Percentiles rank a stretch among this genome's conserved stretches.
phyloP scores from a whole-genome alignment of 2,888 invertebrate species.

The Tetranychus piercei region DNA sequence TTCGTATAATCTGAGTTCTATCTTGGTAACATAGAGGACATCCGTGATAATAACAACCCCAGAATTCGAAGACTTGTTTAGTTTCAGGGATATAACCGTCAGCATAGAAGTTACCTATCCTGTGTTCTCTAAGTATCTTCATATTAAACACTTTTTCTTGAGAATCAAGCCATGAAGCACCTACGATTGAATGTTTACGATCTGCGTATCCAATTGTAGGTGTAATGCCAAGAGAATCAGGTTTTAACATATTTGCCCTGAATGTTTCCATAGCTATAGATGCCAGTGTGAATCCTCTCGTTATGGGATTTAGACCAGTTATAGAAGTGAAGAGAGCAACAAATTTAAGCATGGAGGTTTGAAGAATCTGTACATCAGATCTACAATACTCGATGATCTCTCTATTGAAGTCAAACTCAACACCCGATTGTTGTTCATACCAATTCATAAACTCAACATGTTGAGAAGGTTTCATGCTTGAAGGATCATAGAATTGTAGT shows the following conservation, averaged over 20 bases:
- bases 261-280: constrained; percentile 22
- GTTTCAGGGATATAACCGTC: constrained; percentile 4
- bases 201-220: constrained; percentile 20
- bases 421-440: too few relatives aligned
- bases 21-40: not conserved
- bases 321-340: not conserved
- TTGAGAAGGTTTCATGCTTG: not conserved
- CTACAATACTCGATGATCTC: constrained; percentile 25
- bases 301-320: constrained; percentile 22
- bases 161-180: constrained; percentile 10
- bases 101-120: constrained; percentile 8
- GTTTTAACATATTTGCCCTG: constrained; percentile 17
- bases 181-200: not conserved
- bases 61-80: constrained; percentile 10
- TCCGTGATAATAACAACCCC: constrained; percentile 11
- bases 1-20: not conserved
- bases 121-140: not conserved
- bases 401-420: constrained; percentile 25
- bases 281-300: constrained; percentile 23
- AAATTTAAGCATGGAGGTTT: too few relatives aligned
- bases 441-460: constrained; percentile 8
- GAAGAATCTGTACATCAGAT: constrained; percentile 23
- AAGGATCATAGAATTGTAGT: not conserved
- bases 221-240: constrained; percentile 22
- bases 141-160: not conserved